Conservation (phyloP, 1,140 invertebrate genomes). For the Aphelenchoides fujianensis region DNA sequence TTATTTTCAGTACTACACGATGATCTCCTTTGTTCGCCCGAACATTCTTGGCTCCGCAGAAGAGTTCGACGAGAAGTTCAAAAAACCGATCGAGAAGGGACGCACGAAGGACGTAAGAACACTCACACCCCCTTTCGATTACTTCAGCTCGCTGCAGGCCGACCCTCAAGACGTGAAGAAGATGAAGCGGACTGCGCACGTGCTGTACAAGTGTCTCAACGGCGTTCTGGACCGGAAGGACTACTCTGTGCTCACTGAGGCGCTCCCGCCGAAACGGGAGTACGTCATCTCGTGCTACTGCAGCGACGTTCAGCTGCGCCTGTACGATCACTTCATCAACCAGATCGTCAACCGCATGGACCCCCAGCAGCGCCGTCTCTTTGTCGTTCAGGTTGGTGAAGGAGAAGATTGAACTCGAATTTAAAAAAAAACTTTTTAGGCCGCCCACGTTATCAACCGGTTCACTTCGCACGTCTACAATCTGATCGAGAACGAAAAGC, state of each 20-base stretch:
- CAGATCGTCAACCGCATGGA: no score
- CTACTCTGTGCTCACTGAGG: slow-evolving; percentile 83
- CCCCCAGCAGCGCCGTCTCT: no score
- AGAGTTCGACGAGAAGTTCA: slow-evolving; percentile 81
- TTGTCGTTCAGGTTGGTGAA: no score
- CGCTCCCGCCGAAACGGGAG: slow-evolving; percentile 88
- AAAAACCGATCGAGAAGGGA: slow-evolving; percentile 70
- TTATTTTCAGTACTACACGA: slow-evolving; percentile 67
- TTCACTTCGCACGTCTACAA: slow-evolving; percentile 91
- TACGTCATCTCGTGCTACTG: slow-evolving; percentile 85
- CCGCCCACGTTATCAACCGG: slow-evolving; percentile 73
- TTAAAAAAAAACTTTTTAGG: not conserved
- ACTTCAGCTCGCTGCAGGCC: no score
- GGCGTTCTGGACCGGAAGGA: slow-evolving; percentile 71
- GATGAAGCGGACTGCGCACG: no score
- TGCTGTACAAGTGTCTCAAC: slow-evolving; percentile 63
- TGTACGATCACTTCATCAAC: slow-evolving; percentile 70
- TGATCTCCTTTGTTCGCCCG: slow-evolving; percentile 64
- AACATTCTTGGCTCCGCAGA: slow-evolving; percentile 65
- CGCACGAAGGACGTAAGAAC: slow-evolving; percentile 52
- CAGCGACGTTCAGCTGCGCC: slow-evolving; percentile 75
- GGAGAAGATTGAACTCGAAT: not conserved
- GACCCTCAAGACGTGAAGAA: no score
- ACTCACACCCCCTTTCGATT: no score
- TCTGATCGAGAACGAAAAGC: slow-evolving; percentile 70